Evolutionary conservation across 2,797 vertebrate species (phyloP).

Genomic region (Neomorphus geoffroyi): DNA sequence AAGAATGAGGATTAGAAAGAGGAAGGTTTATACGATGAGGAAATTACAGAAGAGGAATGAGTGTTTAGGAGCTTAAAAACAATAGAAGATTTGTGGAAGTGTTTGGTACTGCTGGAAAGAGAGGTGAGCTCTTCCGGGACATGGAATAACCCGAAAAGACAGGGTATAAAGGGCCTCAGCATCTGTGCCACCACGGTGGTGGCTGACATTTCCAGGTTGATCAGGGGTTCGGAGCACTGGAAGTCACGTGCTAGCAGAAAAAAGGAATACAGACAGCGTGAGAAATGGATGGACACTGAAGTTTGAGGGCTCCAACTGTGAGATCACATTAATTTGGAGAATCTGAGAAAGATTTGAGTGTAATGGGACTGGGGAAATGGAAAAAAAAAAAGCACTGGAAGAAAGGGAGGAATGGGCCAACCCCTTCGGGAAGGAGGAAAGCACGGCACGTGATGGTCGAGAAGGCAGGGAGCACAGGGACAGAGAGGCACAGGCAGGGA

Average conservation of each 20-base stretch:
- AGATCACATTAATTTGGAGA: background rate
- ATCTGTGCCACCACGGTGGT: background rate
- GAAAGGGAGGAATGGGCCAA: background rate
- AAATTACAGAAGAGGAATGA: background rate
- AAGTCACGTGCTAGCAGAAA: background rate
- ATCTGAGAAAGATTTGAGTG: background rate
- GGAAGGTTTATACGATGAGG: rapidly evolving
- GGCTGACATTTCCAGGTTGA: background rate
- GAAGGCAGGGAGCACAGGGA: background rate
- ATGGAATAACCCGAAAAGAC: background rate
- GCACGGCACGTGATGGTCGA: background rate
- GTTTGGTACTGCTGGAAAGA: background rate
- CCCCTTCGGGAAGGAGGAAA: background rate
- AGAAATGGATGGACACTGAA: background rate
- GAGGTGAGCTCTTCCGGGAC: background rate
- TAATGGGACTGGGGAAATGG: background rate
- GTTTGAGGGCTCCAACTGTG: background rate
- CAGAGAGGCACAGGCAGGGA: background rate
- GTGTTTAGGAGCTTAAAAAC: background rate
- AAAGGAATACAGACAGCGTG: background rate
- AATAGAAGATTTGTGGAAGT: background rate
- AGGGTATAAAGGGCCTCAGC: background rate
- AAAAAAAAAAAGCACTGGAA: background rate
- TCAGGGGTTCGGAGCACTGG: background rate
- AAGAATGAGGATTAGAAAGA: background rate